phyloP scores from a whole-genome alignment of 2,113 vertebrate species.

The Lepus europaeus region DNA sequence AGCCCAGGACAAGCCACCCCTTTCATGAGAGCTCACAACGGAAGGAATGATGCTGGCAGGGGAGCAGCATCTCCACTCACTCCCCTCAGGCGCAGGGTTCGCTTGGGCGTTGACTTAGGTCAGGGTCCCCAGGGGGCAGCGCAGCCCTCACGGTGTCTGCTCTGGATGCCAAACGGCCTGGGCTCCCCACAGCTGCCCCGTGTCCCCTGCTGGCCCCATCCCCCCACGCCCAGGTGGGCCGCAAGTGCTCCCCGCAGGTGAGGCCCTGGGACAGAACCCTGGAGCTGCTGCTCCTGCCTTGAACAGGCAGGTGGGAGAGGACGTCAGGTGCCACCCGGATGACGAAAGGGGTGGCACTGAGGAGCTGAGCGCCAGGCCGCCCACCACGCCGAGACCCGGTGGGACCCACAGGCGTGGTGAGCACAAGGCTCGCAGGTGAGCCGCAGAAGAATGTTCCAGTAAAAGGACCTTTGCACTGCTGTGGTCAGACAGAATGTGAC shows the following conservation, averaged over 20 bases:
- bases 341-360: neutral
- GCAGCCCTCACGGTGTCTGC: rapidly evolving
- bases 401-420: rapidly evolving
- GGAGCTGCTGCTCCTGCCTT: neutral
- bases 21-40: neutral
- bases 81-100: neutral
- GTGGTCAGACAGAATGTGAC: neutral
- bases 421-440: rapidly evolving
- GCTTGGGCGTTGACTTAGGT: neutral
- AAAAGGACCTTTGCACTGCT: no score
- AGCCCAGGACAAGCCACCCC: neutral
- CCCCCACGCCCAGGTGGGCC: rapidly evolving
- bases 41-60: conserved; percentile 34
- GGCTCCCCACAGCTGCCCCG: no score
- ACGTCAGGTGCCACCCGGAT: rapidly evolving
- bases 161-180: no score
- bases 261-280: rapidly evolving
- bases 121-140: neutral
- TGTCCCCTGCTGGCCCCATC: rapidly evolving
- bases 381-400: rapidly evolving
- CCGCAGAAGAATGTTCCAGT: no score
- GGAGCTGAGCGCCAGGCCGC: neutral
- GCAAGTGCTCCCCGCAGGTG: no score
- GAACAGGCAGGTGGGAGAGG: neutral
- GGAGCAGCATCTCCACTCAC: neutral